phyloP scores from a whole-genome alignment of 2,797 vertebrate genomes.

The Gymnoscopelus braueri region DNA sequence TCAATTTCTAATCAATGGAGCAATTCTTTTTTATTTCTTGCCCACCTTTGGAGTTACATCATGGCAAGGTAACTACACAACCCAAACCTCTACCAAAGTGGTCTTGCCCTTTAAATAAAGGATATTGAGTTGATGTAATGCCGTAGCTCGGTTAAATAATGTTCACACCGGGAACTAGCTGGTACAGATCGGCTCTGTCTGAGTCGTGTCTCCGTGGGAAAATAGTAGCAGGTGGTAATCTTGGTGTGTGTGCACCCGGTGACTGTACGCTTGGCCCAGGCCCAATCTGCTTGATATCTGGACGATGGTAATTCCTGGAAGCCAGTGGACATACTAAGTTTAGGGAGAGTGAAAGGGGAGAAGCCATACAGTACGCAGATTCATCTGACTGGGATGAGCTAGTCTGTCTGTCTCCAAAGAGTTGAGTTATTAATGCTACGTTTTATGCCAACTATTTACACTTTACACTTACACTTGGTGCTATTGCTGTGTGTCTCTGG shows the following conservation, averaged over 20 bases:
- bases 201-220: constrained; percentile 2
- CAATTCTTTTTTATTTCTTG: no score
- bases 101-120: no score
- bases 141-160: no score
- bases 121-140: no score
- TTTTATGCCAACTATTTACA: constrained; percentile 61
- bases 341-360: constrained; percentile 72
- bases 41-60: no score
- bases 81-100: no score
- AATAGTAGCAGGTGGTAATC: constrained; percentile 63
- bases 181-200: no score
- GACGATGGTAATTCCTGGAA: constrained; percentile 67
- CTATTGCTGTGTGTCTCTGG: constrained; percentile 21
- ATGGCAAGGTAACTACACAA: no score
- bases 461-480: constrained; percentile 22
- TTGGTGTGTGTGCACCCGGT: constrained; percentile 56
- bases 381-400: constrained; percentile 42
- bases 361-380: constrained; percentile 62
- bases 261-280: constrained; percentile 52
- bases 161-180: no score
- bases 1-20: no score
- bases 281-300: constrained; percentile 58
- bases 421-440: constrained; percentile 34
- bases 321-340: constrained; percentile 72
- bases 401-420: constrained; percentile 29